Base-by-base conservation (phyloP, 2,888 invertebrate genomes). In the Acleris sparsana region DNA sequence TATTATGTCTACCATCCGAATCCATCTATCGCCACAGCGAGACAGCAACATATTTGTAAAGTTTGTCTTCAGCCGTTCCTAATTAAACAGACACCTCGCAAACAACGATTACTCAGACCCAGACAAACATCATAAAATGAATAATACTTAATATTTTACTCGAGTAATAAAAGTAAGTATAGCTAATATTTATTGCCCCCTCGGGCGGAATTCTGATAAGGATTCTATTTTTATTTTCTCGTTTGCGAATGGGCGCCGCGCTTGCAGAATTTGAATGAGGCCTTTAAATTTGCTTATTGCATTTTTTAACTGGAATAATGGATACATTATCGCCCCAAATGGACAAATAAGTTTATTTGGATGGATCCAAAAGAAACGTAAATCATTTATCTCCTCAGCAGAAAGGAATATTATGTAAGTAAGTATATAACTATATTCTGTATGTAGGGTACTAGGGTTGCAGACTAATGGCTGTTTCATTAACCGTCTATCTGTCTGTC, bases 81-180 rank as follows among this genome's bases (percentile, higher is more conserved):
- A 56, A 66, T 66, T 56, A 57, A 52, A 66, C 52, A 66, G 57
- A 57, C 61, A 61, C 61, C 66, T 52, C 56, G 46, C 49, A 22
- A 61, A 61, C 61, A 65, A 61, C 65, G 52, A 66, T 62, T 61
- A 62, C 46, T 56, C 57, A 62, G 39, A 25, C 56, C n/a, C 51
- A 62, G 46, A 61, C 66, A 62, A 66, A 66, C 61, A 66, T 66
- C 65, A 61, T 66, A 48, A 66, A 66, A 62, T 66, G 60, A 65
- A 60, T 65, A 56, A 61, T 65, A 44, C 61, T 39, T 48, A 66
- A 66, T 66, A 62, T 62, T 66, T 66, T 66, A 48, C 51, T 44
- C 49, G 2, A 48, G 49, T 56, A 56, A 62, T 66, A 62, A 66
- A 58, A 65, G 56, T 56, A 60, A 53, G 61, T 51, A 65, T 29